Evolutionary conservation across 2,113 vertebrate genomes (phyloP).

Genomic region (Larimichthys crocea): DNA sequence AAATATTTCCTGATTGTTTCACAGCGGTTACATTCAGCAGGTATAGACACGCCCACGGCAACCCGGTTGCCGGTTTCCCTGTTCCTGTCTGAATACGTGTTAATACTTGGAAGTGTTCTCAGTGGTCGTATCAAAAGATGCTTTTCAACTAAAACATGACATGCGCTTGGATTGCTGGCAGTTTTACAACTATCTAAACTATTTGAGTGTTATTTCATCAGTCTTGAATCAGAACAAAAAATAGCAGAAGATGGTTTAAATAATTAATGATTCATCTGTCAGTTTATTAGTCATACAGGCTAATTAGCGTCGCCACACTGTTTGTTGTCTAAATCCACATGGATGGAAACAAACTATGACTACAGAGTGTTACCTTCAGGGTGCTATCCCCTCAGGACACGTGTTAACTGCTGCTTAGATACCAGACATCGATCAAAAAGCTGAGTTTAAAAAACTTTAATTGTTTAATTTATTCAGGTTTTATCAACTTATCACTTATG

Average conservation of each 20-base stretch:
- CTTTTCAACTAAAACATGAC: no score
- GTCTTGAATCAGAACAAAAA: background rate
- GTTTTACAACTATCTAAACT: constrained; percentile 1
- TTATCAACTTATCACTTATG: no score
- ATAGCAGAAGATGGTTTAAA: constrained; percentile 21
- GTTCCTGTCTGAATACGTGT: no score
- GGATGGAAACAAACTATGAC: constrained; percentile 26
- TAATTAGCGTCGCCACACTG: background rate
- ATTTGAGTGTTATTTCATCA: background rate
- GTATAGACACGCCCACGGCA: no score
- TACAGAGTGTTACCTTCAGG: background rate
- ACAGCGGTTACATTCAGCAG: no score
- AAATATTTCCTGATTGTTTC: no score
- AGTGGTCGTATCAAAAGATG: no score
- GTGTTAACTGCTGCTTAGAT: background rate
- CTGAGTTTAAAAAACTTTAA: no score
- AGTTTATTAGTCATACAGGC: constrained; percentile 2
- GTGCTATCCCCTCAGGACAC: constrained; percentile 12
- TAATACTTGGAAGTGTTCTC: no score
- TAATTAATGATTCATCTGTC: constrained; percentile 53
- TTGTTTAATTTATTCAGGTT: no score
- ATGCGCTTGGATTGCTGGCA: background rate
- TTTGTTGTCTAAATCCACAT: constrained; percentile 24
- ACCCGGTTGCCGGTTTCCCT: no score
- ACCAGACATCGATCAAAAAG: background rate